These are phyloP conservation scores for Megaceryle maxima DNA, from an alignment of 2,113 vertebrate species.

Conservation along the genomic window DNA sequence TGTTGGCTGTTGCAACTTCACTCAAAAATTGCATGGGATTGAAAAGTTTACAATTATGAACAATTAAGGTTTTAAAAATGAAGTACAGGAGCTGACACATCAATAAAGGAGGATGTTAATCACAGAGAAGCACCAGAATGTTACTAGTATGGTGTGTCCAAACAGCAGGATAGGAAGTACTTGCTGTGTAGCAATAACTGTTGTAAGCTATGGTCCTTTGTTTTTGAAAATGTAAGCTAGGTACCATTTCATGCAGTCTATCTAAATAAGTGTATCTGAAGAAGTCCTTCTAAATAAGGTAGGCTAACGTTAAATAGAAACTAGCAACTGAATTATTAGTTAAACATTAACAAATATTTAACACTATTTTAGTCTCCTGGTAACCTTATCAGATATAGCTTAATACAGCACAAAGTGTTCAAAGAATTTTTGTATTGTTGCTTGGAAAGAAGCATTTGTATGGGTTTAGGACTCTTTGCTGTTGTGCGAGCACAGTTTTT, in stretches of 20 bases:
- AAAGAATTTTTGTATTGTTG: neutral
- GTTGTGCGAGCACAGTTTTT: neutral
- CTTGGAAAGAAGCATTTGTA: neutral
- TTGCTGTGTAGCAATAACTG: neutral
- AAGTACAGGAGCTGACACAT: neutral
- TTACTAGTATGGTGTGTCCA: neutral
- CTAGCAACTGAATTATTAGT: neutral
- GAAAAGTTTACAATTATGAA: neutral
- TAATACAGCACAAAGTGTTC: slow-evolving; percentile 8
- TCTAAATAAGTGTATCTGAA: too few relatives aligned
- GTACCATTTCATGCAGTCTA: neutral
- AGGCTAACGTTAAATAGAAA: neutral
- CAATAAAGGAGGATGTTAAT: neutral
- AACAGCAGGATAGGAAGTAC: neutral
- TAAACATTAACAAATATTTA: slow-evolving; percentile 36
- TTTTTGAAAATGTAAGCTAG: neutral
- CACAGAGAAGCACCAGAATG: neutral
- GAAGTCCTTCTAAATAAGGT: neutral
- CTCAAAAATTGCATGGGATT: neutral
- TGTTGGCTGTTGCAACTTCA: neutral
- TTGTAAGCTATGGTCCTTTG: neutral
- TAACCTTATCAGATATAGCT: neutral
- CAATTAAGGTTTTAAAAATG: neutral
- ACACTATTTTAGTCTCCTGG: neutral
- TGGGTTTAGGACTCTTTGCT: neutral